phyloP scores from a whole-genome alignment of 1,140 invertebrate species.

The Hylaeus anthracinus region DNA sequence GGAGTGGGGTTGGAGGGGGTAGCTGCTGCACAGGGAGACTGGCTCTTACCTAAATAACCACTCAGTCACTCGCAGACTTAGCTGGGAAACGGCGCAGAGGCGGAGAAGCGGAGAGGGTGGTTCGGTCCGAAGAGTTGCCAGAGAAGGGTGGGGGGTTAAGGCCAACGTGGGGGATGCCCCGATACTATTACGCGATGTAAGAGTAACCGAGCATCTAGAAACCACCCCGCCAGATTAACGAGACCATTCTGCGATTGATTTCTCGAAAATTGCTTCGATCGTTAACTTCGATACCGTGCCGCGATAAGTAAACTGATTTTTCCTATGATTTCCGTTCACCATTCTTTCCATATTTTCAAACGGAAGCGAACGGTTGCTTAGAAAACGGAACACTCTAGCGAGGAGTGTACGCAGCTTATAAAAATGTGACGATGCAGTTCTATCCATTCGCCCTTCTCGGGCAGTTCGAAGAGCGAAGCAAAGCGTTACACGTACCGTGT shows the following conservation, averaged over 20 bases:
- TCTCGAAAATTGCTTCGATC: slow-evolving; percentile 71
- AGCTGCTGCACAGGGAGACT: slow-evolving; percentile 71
- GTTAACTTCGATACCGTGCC: slow-evolving; percentile 63
- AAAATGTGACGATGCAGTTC: not conserved
- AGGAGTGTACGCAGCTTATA: not conserved
- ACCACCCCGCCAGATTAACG: slow-evolving; percentile 78
- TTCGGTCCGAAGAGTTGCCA: slow-evolving; percentile 32
- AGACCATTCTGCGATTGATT: slow-evolving; percentile 80
- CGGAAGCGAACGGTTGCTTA: not conserved
- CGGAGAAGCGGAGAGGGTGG: slow-evolving; percentile 15
- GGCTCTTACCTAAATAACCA: slow-evolving; percentile 82
- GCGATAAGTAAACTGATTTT: slow-evolving; percentile 47
- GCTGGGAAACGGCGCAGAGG: slow-evolving; percentile 62
- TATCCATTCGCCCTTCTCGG: too few species aligned
- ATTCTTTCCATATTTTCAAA: too few species aligned
- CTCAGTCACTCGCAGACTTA: slow-evolving; percentile 80
- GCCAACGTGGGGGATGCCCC: slow-evolving; percentile 61
- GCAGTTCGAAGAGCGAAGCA: not conserved
- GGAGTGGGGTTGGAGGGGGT: slow-evolving; percentile 32
- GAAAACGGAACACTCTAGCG: too few species aligned
- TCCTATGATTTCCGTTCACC: slow-evolving; percentile 29
- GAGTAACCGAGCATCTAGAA: slow-evolving; percentile 75
- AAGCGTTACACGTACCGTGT: not conserved
- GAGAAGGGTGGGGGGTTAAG: slow-evolving; percentile 36
- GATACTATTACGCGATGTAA: slow-evolving; percentile 79